Percentiles rank a stretch among this genome's conserved stretches.
These are phyloP conservation scores for Hirtodrosophila trivittata DNA, from an alignment of 2,888 invertebrate genomes.

Conservation along the genomic window DNA sequence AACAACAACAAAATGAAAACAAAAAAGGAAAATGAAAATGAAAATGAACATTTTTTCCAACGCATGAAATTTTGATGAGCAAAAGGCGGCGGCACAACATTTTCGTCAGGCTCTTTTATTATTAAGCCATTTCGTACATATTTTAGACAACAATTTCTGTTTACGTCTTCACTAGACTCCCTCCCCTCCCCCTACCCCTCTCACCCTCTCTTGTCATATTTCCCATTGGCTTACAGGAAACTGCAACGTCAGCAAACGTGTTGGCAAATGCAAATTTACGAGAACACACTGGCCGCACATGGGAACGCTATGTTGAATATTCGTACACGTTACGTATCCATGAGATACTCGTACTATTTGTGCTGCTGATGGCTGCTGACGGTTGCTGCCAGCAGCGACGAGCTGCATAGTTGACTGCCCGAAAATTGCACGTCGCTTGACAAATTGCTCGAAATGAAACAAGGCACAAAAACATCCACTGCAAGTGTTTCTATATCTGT, in stretches of 20 bases:
- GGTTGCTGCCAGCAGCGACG: slow-evolving; percentile 16
- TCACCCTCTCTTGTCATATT: background rate
- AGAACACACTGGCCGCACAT: slow-evolving; percentile 6
- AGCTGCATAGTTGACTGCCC: slow-evolving; percentile 38
- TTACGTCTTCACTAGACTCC: too few relatives aligned
- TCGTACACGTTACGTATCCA: slow-evolving; percentile 23
- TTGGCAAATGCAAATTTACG: slow-evolving; percentile 52
- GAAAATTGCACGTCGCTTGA: slow-evolving; percentile 40
- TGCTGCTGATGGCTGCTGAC: background rate
- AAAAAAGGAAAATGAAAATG: slow-evolving; percentile 14
- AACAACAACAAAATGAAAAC: background rate
- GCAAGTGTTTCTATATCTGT: slow-evolving; percentile 13
- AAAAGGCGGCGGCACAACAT: slow-evolving; percentile 15
- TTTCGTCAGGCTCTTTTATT: slow-evolving; percentile 46
- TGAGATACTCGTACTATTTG: slow-evolving; percentile 41
- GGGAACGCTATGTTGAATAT: background rate
- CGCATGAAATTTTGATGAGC: slow-evolving; percentile 69
- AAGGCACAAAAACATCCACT: background rate
- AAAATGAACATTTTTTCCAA: slow-evolving; percentile 36
- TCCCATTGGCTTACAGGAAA: slow-evolving; percentile 2
- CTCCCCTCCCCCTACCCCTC: background rate
- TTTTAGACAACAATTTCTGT: slow-evolving; percentile 15
- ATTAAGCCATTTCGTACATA: slow-evolving; percentile 65
- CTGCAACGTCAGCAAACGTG: slow-evolving; percentile 25
- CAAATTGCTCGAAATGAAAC: slow-evolving; percentile 50